phyloP scores from a whole-genome alignment of 2,888 invertebrate species.

The Pimpla rufipes region DNA sequence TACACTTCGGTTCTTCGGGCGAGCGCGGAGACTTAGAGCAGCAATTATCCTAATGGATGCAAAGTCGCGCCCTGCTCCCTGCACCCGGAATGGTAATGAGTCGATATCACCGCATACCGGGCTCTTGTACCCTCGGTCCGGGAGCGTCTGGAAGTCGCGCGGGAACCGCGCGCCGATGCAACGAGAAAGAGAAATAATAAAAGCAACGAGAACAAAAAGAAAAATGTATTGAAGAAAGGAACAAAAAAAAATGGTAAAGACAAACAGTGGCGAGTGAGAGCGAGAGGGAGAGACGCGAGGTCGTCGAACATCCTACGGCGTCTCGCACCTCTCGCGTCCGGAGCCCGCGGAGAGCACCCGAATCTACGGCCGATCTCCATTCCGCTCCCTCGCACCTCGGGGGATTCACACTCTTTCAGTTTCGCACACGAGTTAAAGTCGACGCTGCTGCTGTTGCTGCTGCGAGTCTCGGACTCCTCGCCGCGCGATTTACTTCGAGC shows the following conservation, averaged over 20 bases:
- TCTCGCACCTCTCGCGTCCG: conserved; percentile 62
- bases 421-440: conserved; percentile 61
- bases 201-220: conserved; percentile 18
- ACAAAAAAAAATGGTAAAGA: conserved; percentile 17
- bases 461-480: too few relatives aligned
- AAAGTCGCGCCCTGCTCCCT: conserved; percentile 83
- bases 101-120: conserved; percentile 85
- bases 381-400: conserved; percentile 61
- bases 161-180: conserved; percentile 57
- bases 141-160: conserved; percentile 56
- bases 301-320: conserved; percentile 71
- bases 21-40: conserved; percentile 79
- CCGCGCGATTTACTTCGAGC: too few relatives aligned
- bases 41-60: conserved; percentile 86
- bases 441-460: neutral
- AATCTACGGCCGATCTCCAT: conserved; percentile 67
- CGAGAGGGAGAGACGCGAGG: conserved; percentile 46
- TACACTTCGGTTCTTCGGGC: conserved; percentile 49
- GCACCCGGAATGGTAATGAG: conserved; percentile 85
- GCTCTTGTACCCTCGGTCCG: conserved; percentile 81
- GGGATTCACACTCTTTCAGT: conserved; percentile 64
- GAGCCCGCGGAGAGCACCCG: conserved; percentile 59
- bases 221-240: neutral
- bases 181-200: conserved; percentile 56
- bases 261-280: conserved; percentile 15